Percentiles rank a stretch among this genome's conserved stretches.
These are phyloP conservation scores for Neoitamus cyanurus DNA, from an alignment of 2,888 invertebrate genomes.

Conservation along the genomic window DNA sequence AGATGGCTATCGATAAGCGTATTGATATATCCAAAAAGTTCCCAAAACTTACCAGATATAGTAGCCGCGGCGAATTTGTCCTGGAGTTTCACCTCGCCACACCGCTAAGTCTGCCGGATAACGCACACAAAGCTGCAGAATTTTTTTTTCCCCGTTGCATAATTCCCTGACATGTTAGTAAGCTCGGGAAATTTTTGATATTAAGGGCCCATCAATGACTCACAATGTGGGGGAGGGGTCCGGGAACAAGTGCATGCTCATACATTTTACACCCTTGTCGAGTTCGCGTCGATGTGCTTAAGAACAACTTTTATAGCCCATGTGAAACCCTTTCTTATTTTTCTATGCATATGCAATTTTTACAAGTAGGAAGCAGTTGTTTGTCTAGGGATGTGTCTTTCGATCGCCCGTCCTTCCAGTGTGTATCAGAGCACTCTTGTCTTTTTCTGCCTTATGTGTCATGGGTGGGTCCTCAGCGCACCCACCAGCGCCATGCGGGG, in stretches of 20 bases:
- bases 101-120: neutral
- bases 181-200: slow-evolving; percentile 14
- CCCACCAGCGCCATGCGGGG: slow-evolving; percentile 3
- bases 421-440: slow-evolving; percentile 30
- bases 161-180: slow-evolving; percentile 16
- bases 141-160: neutral
- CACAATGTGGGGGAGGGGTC: neutral
- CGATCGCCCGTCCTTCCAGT: neutral
- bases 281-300: slow-evolving; percentile 28
- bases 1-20: neutral
- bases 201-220: slow-evolving; percentile 30
- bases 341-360: slow-evolving; percentile 43
- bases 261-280: slow-evolving; percentile 28
- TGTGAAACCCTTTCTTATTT: slow-evolving; percentile 37
- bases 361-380: neutral
- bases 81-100: neutral
- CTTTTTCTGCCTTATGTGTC: slow-evolving; percentile 8
- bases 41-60: neutral
- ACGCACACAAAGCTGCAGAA: slow-evolving; percentile 14
- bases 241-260: slow-evolving; percentile 25
- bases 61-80: neutral
- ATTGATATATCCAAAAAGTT: neutral
- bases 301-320: slow-evolving; percentile 34
- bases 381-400: slow-evolving; percentile 41
- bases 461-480: neutral